Base-by-base conservation (phyloP, 1,140 invertebrate genomes). In the Drosophila parvula region DNA sequence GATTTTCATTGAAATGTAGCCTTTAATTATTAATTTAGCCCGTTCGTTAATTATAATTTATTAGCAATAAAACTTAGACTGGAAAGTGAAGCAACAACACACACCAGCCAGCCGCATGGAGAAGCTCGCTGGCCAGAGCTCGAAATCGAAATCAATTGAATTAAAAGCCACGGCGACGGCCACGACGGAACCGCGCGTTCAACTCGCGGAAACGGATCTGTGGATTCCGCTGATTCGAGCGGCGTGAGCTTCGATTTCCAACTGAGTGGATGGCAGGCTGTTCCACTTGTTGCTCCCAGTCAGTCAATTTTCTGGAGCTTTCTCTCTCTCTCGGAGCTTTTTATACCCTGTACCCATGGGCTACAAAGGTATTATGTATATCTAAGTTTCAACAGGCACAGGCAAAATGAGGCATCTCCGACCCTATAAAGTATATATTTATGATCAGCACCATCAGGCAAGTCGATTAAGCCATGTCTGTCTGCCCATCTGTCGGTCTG, bases 41-140 rank as follows among this genome's bases (percentile, higher is more conserved):
- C 67, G 50, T 79, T 79, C 45, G 59, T 83, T 77, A 74, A 88
- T 77, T 79, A 83, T 70, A 74, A 75, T 73, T 73, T 59, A 88
- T 85, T 81, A 78, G 63, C 55, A 65, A 55, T 68, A 55, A 73
- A 55, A 55, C 22, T 61, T 53, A 48, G 57, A 59, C 63, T 76
- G 75, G 11, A 53, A 61, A 61, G 38, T 73, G 30, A 81, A 69
- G 80, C 51, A 79, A 83, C 51, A 82, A 58, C 60, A 53, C 70
- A 63, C 65, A 70, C 60, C 47, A 63, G 48, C 32, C 61, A 77
- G 45, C 50, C 53, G 11, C 30, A 28, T 36, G 18, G 45, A 58
- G 51, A 18, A 50, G 45, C 30, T 50, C 65, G 28, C 41, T 38
- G 27, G 32, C 43, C 12, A 48, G 36, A 60, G 65, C 44, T 56